Percentiles rank a stretch among this genome's conserved stretches.
phyloP scores from a whole-genome alignment of 2,797 vertebrate species.

The Acomys russatus region DNA sequence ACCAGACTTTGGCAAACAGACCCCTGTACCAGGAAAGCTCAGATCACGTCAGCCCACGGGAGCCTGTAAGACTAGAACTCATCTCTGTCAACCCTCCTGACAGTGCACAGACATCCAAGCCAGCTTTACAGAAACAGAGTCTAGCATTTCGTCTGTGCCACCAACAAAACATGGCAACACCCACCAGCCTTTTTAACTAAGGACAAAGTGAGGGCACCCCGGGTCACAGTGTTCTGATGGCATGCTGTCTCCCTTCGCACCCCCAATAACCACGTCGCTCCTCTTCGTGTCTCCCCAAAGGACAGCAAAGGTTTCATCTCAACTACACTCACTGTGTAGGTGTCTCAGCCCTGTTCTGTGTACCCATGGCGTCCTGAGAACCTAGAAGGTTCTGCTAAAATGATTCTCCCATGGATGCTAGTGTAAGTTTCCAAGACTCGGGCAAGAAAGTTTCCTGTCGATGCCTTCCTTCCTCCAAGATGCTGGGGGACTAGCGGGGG shows the following conservation, averaged over 20 bases:
- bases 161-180: neutral
- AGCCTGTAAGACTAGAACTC: slow-evolving; percentile 73
- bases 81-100: slow-evolving; percentile 68
- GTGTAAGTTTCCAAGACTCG: slow-evolving; percentile 79
- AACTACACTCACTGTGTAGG: neutral
- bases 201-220: neutral
- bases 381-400: slow-evolving; percentile 80
- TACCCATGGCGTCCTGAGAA: slow-evolving; percentile 70
- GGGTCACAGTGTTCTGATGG: neutral
- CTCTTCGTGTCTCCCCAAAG: neutral
- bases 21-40: slow-evolving; percentile 32
- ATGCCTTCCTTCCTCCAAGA: slow-evolving; percentile 64
- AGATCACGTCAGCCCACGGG: slow-evolving; percentile 67
- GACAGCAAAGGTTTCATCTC: neutral
- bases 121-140: neutral
- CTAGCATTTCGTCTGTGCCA: slow-evolving; percentile 2
- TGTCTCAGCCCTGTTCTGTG: neutral
- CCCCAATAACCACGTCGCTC: neutral
- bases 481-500: neutral
- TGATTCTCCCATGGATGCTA: slow-evolving; percentile 74
- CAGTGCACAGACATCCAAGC: slow-evolving; percentile 44
- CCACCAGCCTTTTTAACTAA: neutral
- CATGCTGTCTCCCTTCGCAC: neutral
- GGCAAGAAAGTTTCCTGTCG: slow-evolving; percentile 68
- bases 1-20: slow-evolving; percentile 78